Evolutionary conservation across 2,113 vertebrate species (phyloP).

Genomic region (Antechinus flavipes): DNA sequence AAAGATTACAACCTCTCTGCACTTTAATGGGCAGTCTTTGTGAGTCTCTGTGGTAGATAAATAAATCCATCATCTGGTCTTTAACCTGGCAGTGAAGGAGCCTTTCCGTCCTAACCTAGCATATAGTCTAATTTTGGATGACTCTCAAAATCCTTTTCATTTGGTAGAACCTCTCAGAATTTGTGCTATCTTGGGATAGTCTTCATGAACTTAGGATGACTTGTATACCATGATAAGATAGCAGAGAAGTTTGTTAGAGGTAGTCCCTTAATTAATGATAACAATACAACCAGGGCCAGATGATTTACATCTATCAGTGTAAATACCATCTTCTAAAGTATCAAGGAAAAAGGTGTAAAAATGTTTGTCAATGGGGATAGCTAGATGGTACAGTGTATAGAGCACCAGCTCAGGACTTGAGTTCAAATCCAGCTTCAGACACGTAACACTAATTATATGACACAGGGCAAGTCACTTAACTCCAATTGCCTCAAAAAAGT

Average conservation of each 20-base stretch:
- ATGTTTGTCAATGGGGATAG: too few species aligned
- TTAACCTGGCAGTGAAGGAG: not conserved
- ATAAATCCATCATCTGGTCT: not conserved
- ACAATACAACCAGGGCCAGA: not conserved
- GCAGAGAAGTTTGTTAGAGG: not conserved
- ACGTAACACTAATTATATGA: too few species aligned
- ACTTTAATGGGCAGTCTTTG: not conserved
- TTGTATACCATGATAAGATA: not conserved
- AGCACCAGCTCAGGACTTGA: too few species aligned
- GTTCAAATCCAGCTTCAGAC: too few species aligned
- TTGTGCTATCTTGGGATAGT: not conserved
- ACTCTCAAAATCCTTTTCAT: not conserved
- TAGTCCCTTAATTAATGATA: not conserved
- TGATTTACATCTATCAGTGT: not conserved
- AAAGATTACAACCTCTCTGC: not conserved
- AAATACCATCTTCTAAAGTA: not conserved
- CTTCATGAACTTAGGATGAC: not conserved
- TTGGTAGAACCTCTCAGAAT: not conserved
- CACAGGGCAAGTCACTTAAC: too few species aligned
- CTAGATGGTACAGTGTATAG: too few species aligned
- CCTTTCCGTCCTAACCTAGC: not conserved
- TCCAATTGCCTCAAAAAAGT: not conserved
- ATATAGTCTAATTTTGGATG: not conserved
- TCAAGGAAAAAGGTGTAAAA: not conserved
- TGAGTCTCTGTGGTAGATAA: not conserved